A percentile compares a stretch with the other conserved stretches of the same genome.
phyloP scores from a whole-genome alignment of 2,888 invertebrate genomes.

The Plutella xylostella region DNA sequence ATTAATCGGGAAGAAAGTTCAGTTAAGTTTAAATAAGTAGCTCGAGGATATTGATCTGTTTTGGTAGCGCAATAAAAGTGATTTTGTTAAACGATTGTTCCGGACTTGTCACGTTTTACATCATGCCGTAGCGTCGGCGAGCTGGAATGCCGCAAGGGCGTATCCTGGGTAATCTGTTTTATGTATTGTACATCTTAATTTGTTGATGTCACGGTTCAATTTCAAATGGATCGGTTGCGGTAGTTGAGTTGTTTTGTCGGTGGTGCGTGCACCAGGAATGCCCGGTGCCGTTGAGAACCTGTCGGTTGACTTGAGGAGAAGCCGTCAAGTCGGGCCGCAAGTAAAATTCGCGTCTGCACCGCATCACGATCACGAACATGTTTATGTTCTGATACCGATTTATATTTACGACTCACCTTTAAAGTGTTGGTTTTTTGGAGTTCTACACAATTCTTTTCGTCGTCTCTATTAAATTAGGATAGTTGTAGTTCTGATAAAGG shows the following conservation, averaged over 20 bases:
- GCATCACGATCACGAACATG: conserved; percentile 18
- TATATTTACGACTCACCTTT: too few relatives aligned
- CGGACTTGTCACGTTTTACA: conserved; percentile 55
- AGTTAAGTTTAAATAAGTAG: conserved; percentile 36
- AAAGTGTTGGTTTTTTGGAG: too few relatives aligned
- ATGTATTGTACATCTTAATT: conserved; percentile 38
- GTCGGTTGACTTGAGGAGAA: conserved; percentile 44
- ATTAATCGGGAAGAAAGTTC: conserved; percentile 38
- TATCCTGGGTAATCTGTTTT: conserved; percentile 24
- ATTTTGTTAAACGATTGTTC: conserved; percentile 59
- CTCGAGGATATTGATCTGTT: conserved; percentile 54
- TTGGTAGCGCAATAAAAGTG: conserved; percentile 50
- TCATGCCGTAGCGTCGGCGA: conserved; percentile 37
- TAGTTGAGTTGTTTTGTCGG: conserved; percentile 26
- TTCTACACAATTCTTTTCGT: too few relatives aligned
- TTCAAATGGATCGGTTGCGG: conserved; percentile 24
- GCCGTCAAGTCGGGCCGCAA: conserved; percentile 40
- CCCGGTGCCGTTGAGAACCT: conserved; percentile 52
- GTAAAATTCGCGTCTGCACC: conserved; percentile 48
- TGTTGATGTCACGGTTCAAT: conserved; percentile 32
- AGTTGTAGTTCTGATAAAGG: too few relatives aligned
- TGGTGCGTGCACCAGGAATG: conserved; percentile 38
- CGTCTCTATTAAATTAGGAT: too few relatives aligned
- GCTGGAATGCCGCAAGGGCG: conserved; percentile 38
- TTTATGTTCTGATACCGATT: too few relatives aligned